Evolutionary conservation across 2,888 invertebrate genomes (phyloP).

Genomic region (Melieria crassipennis): DNA sequence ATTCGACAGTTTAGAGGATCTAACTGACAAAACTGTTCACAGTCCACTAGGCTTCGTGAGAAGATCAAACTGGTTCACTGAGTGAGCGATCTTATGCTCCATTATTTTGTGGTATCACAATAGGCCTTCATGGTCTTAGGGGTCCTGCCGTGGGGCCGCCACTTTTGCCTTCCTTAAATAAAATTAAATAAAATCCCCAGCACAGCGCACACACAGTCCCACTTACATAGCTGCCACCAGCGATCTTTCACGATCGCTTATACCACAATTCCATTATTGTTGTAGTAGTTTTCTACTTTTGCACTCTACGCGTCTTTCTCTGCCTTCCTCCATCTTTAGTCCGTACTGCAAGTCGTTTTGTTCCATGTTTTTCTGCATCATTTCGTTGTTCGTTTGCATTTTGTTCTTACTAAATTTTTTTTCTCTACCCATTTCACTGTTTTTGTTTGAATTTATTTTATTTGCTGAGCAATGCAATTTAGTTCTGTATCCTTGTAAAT

Average conservation of each 20-base stretch:
- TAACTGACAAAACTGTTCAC: no score
- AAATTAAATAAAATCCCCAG: no score
- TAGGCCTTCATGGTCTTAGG: no score
- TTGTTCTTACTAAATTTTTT: neutral
- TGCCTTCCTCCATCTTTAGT: neutral
- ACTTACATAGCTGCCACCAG: neutral
- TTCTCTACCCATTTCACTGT: constrained; percentile 1
- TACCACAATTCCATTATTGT: no score
- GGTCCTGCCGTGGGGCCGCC: no score
- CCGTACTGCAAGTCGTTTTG: constrained; percentile 1
- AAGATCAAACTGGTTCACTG: no score
- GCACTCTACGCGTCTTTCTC: neutral
- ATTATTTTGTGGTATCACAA: no score
- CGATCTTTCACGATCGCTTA: neutral
- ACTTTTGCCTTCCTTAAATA: no score
- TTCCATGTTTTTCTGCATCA: neutral
- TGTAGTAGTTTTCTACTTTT: no score
- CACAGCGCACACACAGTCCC: neutral
- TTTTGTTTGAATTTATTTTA: constrained; percentile 26
- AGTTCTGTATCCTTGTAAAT: constrained; percentile 28
- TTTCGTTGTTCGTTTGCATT: neutral
- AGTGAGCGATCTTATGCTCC: no score
- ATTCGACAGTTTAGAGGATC: no score
- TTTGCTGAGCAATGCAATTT: constrained; percentile 27
- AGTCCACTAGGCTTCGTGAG: no score